phyloP scores from a whole-genome alignment of 1,140 invertebrate genomes.

The Limonius californicus region DNA sequence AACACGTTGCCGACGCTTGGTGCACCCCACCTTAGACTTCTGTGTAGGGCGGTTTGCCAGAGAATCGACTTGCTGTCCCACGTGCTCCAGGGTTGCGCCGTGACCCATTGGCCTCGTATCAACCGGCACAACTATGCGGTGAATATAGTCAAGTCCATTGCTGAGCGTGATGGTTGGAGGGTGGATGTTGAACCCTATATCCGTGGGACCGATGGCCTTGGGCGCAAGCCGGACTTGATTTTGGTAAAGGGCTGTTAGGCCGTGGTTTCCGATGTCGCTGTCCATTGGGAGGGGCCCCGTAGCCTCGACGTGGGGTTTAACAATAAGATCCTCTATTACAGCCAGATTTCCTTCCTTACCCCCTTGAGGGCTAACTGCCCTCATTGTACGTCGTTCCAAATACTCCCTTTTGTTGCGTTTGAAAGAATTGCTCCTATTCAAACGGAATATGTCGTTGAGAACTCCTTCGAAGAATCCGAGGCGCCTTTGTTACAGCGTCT shows the following conservation, averaged over 20 bases:
- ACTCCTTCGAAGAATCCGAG: too few species aligned
- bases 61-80: constrained; percentile 21
- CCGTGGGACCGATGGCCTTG: neutral
- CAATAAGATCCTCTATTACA: too few species aligned
- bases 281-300: constrained; percentile 16
- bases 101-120: constrained; percentile 19
- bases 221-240: constrained; percentile 18
- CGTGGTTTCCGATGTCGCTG: constrained; percentile 20
- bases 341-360: too few species aligned
- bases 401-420: too few species aligned
- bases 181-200: constrained; percentile 17
- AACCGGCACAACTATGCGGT: constrained; percentile 15
- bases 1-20: neutral
- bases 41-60: constrained; percentile 18
- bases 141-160: constrained; percentile 44
- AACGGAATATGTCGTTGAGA: too few species aligned
- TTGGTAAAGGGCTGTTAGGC: constrained; percentile 2
- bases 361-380: too few species aligned
- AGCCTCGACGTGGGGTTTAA: too few species aligned
- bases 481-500: too few species aligned
- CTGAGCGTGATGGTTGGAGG: constrained; percentile 58
- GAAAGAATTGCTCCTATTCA: too few species aligned
- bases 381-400: too few species aligned
- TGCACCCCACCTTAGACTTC: neutral
- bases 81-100: constrained; percentile 23